Conservation (phyloP, 2,888 invertebrate species). For the Priocnemis perturbator region DNA sequence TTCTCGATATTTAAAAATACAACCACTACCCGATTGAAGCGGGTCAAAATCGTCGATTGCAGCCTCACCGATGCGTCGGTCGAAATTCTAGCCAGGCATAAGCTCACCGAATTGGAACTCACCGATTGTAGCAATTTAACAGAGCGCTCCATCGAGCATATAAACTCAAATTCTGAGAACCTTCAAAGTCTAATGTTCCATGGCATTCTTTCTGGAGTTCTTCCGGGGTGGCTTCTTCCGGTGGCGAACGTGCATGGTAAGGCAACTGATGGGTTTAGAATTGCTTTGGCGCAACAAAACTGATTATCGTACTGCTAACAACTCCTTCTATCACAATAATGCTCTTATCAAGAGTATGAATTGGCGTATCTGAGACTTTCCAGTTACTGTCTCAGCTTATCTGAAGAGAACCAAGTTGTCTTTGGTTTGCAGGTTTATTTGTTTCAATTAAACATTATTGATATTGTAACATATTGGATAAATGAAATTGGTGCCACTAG, state of each 20-base stretch:
- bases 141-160: conserved; percentile 79
- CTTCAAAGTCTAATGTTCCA: conserved; percentile 84
- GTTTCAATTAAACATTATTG: no score
- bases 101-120: conserved; percentile 84
- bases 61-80: conserved; percentile 85
- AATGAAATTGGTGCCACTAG: no score
- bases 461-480: no score
- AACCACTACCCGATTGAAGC: conserved; percentile 81
- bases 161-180: conserved; percentile 83
- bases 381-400: no score
- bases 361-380: no score
- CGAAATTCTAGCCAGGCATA: conserved; percentile 83
- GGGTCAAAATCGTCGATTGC: conserved; percentile 83
- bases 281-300: no score
- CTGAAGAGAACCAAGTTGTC: no score
- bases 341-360: no score
- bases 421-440: no score
- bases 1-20: conserved; percentile 84
- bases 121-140: conserved; percentile 84
- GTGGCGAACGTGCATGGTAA: conserved; percentile 35
- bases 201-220: conserved; percentile 64
- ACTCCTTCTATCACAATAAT: no score
- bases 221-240: conserved; percentile 75
- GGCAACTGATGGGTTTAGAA: conserved; percentile 12
- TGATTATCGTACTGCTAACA: no score